Percentiles rank a stretch among this genome's conserved stretches.
Conservation (phyloP, 1,140 invertebrate species). For the Dinoponera quadriceps region DNA sequence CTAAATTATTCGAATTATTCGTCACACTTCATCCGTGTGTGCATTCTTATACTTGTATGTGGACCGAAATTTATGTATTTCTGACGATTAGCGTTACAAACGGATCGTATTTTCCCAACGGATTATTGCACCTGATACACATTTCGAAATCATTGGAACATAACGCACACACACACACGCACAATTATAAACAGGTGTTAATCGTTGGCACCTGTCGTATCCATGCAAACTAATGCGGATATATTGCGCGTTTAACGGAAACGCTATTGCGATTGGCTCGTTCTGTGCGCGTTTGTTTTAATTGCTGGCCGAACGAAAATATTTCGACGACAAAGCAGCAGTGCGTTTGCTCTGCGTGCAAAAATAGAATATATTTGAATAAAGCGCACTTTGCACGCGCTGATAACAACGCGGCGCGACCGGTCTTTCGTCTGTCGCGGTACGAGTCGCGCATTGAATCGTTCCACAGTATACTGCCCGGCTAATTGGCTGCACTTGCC, state of each 20-base stretch:
- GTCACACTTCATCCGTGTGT: too few relatives aligned
- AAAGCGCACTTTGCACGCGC: not conserved
- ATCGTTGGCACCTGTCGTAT: conserved; percentile 9
- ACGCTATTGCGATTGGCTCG: conserved; percentile 4
- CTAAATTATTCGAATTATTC: too few relatives aligned
- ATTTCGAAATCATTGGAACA: not conserved
- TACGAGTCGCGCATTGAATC: conserved; percentile 12
- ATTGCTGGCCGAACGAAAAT: not conserved
- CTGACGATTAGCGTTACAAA: not conserved
- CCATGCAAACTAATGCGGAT: not conserved
- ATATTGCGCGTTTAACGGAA: not conserved
- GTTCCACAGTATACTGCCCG: not conserved
- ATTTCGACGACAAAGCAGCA: not conserved
- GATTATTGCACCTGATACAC: not conserved
- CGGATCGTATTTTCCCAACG: not conserved
- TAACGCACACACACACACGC: not conserved
- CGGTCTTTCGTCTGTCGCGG: not conserved
- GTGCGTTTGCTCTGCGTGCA: not conserved
- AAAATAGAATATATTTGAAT: not conserved
- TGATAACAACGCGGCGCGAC: not conserved
- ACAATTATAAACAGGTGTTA: conserved; percentile 12
- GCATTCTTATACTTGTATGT: not conserved
- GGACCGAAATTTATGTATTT: not conserved
- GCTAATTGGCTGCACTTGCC: conserved; percentile 35
- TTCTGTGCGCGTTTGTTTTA: not conserved